These are phyloP conservation scores for Chloropsis cyanopogon DNA, from an alignment of 2,113 vertebrate genomes.

Conservation along the genomic window DNA sequence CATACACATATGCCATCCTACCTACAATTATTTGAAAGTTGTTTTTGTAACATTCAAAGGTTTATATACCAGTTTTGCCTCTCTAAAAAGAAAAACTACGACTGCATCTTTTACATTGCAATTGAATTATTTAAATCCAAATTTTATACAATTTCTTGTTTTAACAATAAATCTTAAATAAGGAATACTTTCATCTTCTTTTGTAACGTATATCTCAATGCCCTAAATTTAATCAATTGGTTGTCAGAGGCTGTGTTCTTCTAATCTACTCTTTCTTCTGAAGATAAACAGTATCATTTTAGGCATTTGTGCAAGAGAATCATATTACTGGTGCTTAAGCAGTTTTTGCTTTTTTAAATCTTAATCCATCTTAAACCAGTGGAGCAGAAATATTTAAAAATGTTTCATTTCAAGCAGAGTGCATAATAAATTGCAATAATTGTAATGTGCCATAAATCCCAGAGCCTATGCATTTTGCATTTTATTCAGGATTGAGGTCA, in stretches of 20 bases:
- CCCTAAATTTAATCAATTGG: conserved; percentile 80
- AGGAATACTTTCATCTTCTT: conserved; percentile 72
- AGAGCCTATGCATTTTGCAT: conserved; percentile 86
- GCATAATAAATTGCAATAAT: conserved; percentile 84
- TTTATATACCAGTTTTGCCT: conserved; percentile 40
- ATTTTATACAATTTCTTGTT: conserved; percentile 63
- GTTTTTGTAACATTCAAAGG: neutral
- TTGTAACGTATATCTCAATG: conserved; percentile 70
- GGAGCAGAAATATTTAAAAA: conserved; percentile 84
- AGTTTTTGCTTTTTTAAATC: conserved; percentile 83
- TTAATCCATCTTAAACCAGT: conserved; percentile 88
- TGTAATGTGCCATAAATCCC: conserved; percentile 86
- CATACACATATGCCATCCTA: neutral
- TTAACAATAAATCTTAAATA: conserved; percentile 71
- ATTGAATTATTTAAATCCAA: conserved; percentile 51
- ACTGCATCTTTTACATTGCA: neutral
- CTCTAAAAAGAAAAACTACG: conserved; percentile 9
- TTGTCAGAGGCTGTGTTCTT: conserved; percentile 76
- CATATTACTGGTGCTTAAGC: conserved; percentile 86
- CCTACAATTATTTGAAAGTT: conserved; percentile 41
- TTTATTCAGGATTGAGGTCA: conserved; percentile 85
- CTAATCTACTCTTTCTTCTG: conserved; percentile 80
- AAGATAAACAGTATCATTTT: conserved; percentile 85
- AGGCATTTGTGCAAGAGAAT: conserved; percentile 81
- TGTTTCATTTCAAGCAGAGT: conserved; percentile 82